A percentile compares a stretch with the other conserved stretches of the same genome.
phyloP scores from a whole-genome alignment of 1,140 invertebrate species.

The Phymorhynchus buccinoides region DNA sequence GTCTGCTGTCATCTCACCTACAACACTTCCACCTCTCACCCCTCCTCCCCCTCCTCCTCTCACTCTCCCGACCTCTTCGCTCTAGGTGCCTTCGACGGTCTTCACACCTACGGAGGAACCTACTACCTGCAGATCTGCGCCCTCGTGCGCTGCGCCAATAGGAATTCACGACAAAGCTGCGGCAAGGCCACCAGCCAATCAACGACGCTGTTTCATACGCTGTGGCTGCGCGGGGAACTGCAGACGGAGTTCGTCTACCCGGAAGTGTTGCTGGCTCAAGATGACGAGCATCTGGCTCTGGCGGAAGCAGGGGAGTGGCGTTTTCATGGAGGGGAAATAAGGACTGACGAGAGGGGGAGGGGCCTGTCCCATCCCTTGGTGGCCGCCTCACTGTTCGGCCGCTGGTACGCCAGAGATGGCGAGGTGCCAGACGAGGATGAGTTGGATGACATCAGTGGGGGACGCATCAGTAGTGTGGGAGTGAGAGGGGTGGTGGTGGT shows the following conservation, averaged over 20 bases:
- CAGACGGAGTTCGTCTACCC: conserved; percentile 60
- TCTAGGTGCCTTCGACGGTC: conserved; percentile 68
- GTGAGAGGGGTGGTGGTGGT: not conserved
- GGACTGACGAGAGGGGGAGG: not conserved
- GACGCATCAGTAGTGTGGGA: not conserved
- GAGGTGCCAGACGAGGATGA: not conserved
- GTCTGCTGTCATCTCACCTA: conserved; percentile 62
- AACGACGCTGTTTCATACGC: conserved; percentile 46
- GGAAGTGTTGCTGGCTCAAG: conserved; percentile 52
- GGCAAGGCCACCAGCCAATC: conserved; percentile 47
- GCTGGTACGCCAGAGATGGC: conserved; percentile 50
- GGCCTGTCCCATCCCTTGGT: conserved; percentile 45
- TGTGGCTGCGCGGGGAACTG: conserved; percentile 54
- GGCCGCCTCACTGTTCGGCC: conserved; percentile 53
- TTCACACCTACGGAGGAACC: conserved; percentile 57
- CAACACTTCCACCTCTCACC: not conserved
- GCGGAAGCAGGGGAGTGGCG: conserved; percentile 39
- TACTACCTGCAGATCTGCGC: conserved; percentile 67
- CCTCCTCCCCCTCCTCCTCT: not conserved
- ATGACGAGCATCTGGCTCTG: conserved; percentile 13
- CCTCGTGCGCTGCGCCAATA: conserved; percentile 59
- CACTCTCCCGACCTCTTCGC: conserved; percentile 60
- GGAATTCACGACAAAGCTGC: conserved; percentile 45
- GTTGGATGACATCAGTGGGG: not conserved
- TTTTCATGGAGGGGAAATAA: conserved; percentile 31